Conservation (phyloP, 2,888 invertebrate species). For the Hyalella azteca region DNA sequence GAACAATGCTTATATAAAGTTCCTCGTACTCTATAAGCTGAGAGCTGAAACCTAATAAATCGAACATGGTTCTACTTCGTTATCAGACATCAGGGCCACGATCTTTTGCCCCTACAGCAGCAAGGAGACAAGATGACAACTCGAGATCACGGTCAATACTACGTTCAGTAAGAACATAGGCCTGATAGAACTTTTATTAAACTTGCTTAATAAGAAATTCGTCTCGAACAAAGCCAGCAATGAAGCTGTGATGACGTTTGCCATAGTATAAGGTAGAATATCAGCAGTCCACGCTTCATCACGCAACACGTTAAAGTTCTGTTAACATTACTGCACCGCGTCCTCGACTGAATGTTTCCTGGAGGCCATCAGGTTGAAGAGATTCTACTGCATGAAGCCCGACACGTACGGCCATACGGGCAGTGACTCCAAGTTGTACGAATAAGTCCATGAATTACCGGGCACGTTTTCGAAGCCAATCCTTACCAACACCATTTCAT, state of each 20-base stretch:
- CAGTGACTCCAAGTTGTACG: background rate
- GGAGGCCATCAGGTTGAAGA: background rate
- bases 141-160: background rate
- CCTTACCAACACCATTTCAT: background rate
- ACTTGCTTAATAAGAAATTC: background rate
- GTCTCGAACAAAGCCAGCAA: background rate
- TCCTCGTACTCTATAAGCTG: background rate
- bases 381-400: background rate
- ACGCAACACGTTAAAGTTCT: background rate
- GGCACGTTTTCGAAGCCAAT: conserved; percentile 14
- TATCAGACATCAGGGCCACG: background rate
- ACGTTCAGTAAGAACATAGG: conserved; percentile 2
- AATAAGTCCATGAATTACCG: conserved; percentile 3
- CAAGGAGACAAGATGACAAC: background rate
- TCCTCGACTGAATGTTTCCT: conserved; percentile 2
- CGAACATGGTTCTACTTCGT: background rate
- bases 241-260: background rate
- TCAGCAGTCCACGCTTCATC: background rate
- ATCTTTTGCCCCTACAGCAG: background rate
- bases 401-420: conserved; percentile 20
- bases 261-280: background rate
- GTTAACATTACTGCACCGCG: background rate
- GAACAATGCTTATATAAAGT: background rate
- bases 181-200: background rate
- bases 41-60: background rate